Base-by-base conservation (phyloP, 2,888 invertebrate species). In the Rutpela maculata region DNA sequence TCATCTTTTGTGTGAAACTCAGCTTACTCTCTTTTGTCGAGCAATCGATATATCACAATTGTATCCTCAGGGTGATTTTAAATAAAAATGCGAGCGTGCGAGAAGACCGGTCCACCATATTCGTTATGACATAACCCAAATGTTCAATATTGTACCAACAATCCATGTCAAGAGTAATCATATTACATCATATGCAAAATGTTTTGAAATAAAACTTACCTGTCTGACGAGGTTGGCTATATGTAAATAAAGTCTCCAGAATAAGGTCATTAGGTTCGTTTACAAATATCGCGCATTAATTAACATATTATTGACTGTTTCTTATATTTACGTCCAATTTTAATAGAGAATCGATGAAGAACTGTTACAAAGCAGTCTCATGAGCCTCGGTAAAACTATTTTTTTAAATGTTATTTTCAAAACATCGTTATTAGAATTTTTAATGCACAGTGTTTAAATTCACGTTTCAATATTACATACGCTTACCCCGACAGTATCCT, bases 121-220 rank as follows among this genome's bases (percentile, higher is more conserved):
- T 86, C 85, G 86, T 88, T 88, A 88, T 89, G 89, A 90, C 88
- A 85, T 88, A 86, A 87, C 89, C 85, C 84, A 83, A 90, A 89
- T 90, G 89, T 88, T 89, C 88, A 85, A 87, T 86, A 88, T 86
- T 87, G 85, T 85, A 83, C 86, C 83, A 80, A 76, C 80, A 81
- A 86, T 81, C 85, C 81, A 85, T 82, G 86, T 82, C 82, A 83
- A 84, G 84, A 83, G 81, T 81, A 83, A 83, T 78, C 78, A 77
- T 79, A 74, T 84, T 84, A 87, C 82, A 80, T 78, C 78, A 78
- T 67, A 74, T 80, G 80, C 69, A 73, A 79, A 75, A 79, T 72
- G 73, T 80, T 80, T 76, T 79, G 77, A 77, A 80, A 80, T 69
- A 43, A 66, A 66, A 63, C 67, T 67, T 78, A 81, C 81, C 78